A percentile compares a stretch with the other conserved stretches of the same genome.
Evolutionary conservation across 92 coral and sea anemone species (phyloP).

Genomic region (Muricea muricata): DNA sequence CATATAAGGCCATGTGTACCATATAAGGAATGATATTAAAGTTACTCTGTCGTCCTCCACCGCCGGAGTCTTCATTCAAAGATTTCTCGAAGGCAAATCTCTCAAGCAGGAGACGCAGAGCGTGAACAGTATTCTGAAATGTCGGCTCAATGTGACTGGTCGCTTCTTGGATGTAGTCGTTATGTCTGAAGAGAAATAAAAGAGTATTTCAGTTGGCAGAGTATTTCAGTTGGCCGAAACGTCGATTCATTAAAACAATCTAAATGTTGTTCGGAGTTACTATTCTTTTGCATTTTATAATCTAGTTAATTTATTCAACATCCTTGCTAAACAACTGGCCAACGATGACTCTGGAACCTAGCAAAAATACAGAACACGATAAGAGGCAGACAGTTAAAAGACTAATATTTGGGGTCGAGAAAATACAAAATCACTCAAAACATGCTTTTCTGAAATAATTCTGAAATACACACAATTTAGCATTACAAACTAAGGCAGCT

Average conservation of each 20-base stretch:
- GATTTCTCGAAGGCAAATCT: slow-evolving; percentile 92
- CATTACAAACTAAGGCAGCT: too few species aligned
- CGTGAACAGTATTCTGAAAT: slow-evolving; percentile 88
- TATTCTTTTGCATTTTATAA: too few species aligned
- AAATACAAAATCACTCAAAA: too few species aligned
- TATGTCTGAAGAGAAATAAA: slow-evolving; percentile 72
- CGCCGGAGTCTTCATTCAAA: slow-evolving; percentile 97
- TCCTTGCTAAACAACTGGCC: slow-evolving; percentile 98
- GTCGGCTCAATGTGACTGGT: slow-evolving; percentile 98
- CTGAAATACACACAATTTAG: slow-evolving; percentile 23
- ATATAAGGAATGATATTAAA: slow-evolving; percentile 92
- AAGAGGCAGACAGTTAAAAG: neutral
- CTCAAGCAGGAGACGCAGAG: slow-evolving; percentile 84
- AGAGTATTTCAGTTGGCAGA: too few species aligned
- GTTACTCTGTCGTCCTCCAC: slow-evolving; percentile 97
- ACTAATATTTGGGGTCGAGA: too few species aligned
- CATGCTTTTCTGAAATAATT: too few species aligned
- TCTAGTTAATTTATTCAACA: too few species aligned
- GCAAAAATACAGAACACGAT: neutral
- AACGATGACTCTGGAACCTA: slow-evolving; percentile 95
- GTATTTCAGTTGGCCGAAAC: too few species aligned
- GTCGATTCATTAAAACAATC: too few species aligned
- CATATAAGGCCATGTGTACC: slow-evolving; percentile 95
- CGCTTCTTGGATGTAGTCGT: slow-evolving; percentile 95
- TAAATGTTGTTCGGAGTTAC: too few species aligned